A percentile compares a stretch with the other conserved stretches of the same genome.
phyloP scores from a whole-genome alignment of 2,888 invertebrate genomes.

The Sepiola atlantica region DNA sequence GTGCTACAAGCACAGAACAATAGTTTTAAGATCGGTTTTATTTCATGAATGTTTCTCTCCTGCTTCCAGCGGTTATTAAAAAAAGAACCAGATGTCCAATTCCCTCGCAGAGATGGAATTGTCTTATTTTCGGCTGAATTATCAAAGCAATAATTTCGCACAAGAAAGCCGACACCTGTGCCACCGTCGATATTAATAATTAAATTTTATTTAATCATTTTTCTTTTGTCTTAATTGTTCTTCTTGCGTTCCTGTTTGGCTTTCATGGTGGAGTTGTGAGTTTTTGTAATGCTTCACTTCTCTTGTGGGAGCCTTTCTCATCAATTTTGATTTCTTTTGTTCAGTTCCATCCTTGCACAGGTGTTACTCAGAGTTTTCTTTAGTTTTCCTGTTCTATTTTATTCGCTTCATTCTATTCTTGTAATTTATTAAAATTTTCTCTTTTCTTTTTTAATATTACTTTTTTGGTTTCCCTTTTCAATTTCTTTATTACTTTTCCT shows the following conservation, averaged over 20 bases:
- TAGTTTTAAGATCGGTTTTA: neutral
- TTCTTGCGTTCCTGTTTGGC: neutral
- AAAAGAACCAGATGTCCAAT: constrained; percentile 18
- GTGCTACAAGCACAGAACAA: too few species aligned
- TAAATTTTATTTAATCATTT: neutral
- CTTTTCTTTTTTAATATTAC: neutral
- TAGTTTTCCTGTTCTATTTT: neutral
- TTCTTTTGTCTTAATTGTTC: constrained; percentile 16
- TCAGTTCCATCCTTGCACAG: neutral
- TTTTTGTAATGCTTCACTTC: neutral
- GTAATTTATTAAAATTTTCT: too few species aligned
- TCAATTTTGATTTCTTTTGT: neutral
- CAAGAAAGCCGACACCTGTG: constrained; percentile 32
- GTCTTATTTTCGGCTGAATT: neutral
- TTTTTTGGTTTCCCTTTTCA: neutral
- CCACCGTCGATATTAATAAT: neutral
- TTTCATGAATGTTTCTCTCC: neutral
- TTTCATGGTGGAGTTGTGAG: neutral
- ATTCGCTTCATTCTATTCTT: neutral
- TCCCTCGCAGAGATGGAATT: neutral
- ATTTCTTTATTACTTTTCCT: neutral
- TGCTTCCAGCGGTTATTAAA: neutral
- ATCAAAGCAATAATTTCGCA: neutral
- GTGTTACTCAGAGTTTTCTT: too few species aligned
- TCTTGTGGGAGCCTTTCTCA: neutral